Evolutionary conservation across 2,113 vertebrate genomes (phyloP).

Genomic region (Triplophysa rosa): DNA sequence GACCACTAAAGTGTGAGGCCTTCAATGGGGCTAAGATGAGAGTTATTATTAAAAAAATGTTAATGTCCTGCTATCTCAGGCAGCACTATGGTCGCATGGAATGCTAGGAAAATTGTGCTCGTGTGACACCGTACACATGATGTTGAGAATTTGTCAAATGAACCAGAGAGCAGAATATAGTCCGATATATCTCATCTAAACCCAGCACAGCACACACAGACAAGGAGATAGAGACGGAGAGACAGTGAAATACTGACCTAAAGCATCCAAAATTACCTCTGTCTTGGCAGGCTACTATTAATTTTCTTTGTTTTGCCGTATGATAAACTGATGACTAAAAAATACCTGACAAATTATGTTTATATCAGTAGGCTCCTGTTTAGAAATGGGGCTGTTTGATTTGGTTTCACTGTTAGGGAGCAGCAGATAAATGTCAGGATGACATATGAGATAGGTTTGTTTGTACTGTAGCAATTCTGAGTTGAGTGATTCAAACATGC

Average conservation of each 20-base stretch:
- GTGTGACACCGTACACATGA: not conserved
- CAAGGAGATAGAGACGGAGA: not conserved
- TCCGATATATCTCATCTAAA: not conserved
- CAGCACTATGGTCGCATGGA: not conserved
- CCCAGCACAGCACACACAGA: not conserved
- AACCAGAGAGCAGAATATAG: not conserved
- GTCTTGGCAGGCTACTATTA: not conserved
- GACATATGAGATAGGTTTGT: slow-evolving; percentile 4
- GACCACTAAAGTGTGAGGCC: not conserved
- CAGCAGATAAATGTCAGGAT: slow-evolving; percentile 16
- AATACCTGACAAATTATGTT: not conserved
- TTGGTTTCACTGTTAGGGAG: not conserved
- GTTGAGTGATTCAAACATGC: not conserved
- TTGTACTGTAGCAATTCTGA: slow-evolving; percentile 8
- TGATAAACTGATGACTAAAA: not conserved
- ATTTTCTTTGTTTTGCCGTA: not conserved
- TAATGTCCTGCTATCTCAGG: slow-evolving; percentile 2
- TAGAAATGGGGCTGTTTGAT: not conserved
- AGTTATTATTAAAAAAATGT: not conserved
- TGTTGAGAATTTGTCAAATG: slow-evolving; percentile 1
- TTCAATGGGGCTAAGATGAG: not conserved
- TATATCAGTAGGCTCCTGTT: not conserved
- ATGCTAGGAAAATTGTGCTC: not conserved
- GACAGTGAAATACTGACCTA: not conserved
- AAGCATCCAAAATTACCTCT: not conserved